Percentiles rank a stretch among this genome's conserved stretches.
Evolutionary conservation across 1,140 invertebrate species (phyloP).

Genomic region (Dendrolimus kikuchii): DNA sequence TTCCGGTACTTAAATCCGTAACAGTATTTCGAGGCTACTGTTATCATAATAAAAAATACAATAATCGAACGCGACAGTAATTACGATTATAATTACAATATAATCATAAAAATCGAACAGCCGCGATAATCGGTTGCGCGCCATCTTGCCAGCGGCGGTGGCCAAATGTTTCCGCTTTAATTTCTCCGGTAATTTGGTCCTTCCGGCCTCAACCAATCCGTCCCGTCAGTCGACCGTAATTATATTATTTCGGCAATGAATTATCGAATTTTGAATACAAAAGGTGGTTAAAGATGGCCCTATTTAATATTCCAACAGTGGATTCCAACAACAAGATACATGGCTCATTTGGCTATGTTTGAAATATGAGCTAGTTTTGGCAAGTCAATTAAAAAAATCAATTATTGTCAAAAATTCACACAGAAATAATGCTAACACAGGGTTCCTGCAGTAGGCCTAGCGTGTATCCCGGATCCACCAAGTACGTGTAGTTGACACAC

Average conservation of each 20-base stretch:
- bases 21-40: background rate
- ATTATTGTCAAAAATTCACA: too few species aligned
- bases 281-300: conserved; percentile 40
- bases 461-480: too few species aligned
- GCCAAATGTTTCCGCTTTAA: conserved; percentile 72
- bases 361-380: too few species aligned
- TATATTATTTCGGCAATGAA: conserved; percentile 72
- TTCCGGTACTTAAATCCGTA: conserved; percentile 3
- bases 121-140: conserved; percentile 49
- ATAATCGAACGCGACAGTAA: conserved; percentile 46
- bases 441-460: too few species aligned
- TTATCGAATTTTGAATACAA: conserved; percentile 68
- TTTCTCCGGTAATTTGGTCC: conserved; percentile 68
- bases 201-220: conserved; percentile 64
- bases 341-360: too few species aligned
- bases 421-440: too few species aligned
- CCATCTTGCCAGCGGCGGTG: conserved; percentile 69
- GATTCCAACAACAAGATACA: too few species aligned
- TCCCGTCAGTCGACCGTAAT: conserved; percentile 62
- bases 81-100: conserved; percentile 51
- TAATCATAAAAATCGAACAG: conserved; percentile 45
- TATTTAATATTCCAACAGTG: conserved; percentile 18
- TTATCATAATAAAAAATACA: conserved; percentile 33
- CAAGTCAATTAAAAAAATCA: too few species aligned
- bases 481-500: too few species aligned